phyloP scores from a whole-genome alignment of 2,797 vertebrate species.

The Acipenser oxyrinchus region DNA sequence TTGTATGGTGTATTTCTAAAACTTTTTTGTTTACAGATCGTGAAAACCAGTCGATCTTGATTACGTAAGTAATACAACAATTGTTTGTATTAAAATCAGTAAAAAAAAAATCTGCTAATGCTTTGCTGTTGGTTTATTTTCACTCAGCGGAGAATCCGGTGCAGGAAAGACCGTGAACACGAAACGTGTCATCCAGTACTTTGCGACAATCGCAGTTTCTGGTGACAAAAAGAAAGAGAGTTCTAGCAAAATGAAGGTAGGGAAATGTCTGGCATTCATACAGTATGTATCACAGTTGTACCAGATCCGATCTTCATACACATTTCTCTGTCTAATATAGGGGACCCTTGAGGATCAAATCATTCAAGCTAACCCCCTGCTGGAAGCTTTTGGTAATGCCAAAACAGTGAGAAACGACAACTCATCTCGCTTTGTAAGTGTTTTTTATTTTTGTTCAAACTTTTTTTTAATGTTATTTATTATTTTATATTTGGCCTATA shows the following conservation, averaged over 20 bases:
- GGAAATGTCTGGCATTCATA: slow-evolving; percentile 20
- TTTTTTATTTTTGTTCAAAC: not conserved
- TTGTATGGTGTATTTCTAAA: no score
- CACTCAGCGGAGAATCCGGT: slow-evolving; percentile 55
- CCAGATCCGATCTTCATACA: not conserved
- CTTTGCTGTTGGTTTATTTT: not conserved
- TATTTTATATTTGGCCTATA: not conserved
- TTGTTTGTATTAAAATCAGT: not conserved
- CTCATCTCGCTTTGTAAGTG: not conserved
- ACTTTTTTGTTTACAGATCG: slow-evolving; percentile 47
- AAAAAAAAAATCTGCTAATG: no score
- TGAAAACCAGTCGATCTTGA: slow-evolving; percentile 78
- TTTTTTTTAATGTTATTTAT: no score
- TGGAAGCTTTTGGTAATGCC: slow-evolving; percentile 22
- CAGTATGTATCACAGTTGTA: no score
- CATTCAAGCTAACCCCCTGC: slow-evolving; percentile 25
- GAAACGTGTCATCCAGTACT: slow-evolving; percentile 61
- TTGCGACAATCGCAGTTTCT: slow-evolving; percentile 51
- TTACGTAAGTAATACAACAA: slow-evolving; percentile 59
- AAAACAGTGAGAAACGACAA: slow-evolving; percentile 29
- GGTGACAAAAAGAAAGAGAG: slow-evolving; percentile 52
- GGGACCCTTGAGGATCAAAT: slow-evolving; percentile 28
- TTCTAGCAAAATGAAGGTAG: slow-evolving; percentile 53
- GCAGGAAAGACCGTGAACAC: slow-evolving; percentile 64
- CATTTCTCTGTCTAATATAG: slow-evolving; percentile 5